Conservation (phyloP, 2,797 vertebrate species). For the Psittacula derbiana region DNA sequence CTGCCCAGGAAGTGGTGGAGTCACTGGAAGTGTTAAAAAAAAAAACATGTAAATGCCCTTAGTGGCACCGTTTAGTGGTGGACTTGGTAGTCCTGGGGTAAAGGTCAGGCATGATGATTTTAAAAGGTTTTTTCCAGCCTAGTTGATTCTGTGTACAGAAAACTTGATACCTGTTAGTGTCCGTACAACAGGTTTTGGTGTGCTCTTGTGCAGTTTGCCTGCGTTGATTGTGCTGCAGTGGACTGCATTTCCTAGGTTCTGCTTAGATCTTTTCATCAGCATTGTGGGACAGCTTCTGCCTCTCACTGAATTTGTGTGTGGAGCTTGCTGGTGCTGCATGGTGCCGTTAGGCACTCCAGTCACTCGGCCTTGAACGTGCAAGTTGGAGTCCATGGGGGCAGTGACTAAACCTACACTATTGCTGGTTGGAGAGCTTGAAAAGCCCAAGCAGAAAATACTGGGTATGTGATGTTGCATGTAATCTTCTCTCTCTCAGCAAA, state of each 20-base stretch:
- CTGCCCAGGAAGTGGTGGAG: not conserved
- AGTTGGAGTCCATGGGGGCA: not conserved
- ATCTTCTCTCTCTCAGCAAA: not conserved
- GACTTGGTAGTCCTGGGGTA: not conserved
- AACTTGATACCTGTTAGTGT: not conserved
- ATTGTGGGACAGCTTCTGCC: not conserved
- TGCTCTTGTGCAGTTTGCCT: not conserved
- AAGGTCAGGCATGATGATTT: not conserved
- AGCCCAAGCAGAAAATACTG: not conserved
- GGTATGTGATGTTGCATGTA: not conserved
- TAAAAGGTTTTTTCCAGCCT: not conserved
- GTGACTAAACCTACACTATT: rapidly evolving
- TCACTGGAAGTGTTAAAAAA: not conserved
- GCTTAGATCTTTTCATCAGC: rapidly evolving
- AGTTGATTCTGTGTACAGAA: not conserved
- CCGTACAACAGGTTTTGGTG: not conserved
- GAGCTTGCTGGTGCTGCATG: not conserved
- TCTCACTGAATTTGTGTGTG: rapidly evolving
- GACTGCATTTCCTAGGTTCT: not conserved
- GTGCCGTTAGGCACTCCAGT: not conserved
- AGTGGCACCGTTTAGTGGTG: not conserved
- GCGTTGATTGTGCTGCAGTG: not conserved
- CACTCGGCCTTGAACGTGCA: rapidly evolving
- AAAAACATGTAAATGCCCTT: not conserved
- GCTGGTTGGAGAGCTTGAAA: not conserved